Conservation (phyloP, 2,113 vertebrate species). For the Symphodus melops region DNA sequence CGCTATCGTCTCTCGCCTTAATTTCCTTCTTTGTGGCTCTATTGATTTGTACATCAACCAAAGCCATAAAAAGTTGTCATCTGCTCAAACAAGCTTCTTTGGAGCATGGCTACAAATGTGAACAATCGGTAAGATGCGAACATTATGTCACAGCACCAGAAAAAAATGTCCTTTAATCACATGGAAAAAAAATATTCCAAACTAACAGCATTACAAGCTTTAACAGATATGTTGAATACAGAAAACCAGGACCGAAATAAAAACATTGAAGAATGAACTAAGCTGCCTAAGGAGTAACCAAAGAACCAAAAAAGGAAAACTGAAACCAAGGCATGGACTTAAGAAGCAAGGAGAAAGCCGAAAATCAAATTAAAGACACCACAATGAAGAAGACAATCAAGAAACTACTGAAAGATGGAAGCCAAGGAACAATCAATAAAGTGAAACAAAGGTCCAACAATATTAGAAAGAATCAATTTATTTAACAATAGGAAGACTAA, state of each 20-base stretch:
- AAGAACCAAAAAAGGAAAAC: not conserved
- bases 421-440: not conserved
- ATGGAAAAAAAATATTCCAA: not conserved
- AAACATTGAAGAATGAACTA: not conserved
- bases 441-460: not conserved
- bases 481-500: not conserved
- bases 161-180: conserved; percentile 32
- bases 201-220: not conserved
- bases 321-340: not conserved
- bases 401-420: not conserved
- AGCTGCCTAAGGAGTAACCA: not conserved
- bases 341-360: too few species aligned
- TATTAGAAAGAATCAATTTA: not conserved
- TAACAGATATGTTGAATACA: not conserved
- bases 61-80: conserved; percentile 43
- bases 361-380: not conserved
- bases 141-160: conserved; percentile 23
- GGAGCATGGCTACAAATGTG: conserved; percentile 43
- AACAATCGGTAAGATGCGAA: conserved; percentile 13
- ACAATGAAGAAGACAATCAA: not conserved
- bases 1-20: not conserved
- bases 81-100: conserved; percentile 48
- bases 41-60: conserved; percentile 45
- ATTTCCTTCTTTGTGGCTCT: conserved; percentile 4
- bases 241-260: not conserved